Conservation (phyloP, 53 echinoderm and acorn worm species). For the Mesocentrotus franciscanus region DNA sequence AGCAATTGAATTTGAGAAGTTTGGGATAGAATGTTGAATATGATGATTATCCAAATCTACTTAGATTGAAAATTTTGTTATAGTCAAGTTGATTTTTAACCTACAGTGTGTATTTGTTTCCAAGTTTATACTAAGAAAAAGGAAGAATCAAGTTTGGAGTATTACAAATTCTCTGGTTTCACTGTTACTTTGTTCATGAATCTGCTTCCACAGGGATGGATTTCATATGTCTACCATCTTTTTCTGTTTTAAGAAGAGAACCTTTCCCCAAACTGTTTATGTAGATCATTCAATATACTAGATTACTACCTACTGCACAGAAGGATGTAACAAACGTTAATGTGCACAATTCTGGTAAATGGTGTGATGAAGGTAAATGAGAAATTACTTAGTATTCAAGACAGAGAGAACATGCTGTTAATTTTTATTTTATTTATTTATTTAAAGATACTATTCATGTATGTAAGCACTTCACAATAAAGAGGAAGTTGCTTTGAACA, state of each 20-base stretch:
- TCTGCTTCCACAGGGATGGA: background rate
- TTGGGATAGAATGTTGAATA: background rate
- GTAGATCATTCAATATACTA: too few species aligned
- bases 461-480: background rate
- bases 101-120: background rate
- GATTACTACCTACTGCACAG: too few species aligned
- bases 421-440: background rate
- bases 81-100: too few species aligned
- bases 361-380: background rate
- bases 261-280: too few species aligned
- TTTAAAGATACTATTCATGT: background rate
- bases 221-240: too few species aligned
- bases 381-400: too few species aligned
- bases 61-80: background rate
- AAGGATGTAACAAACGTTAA: background rate
- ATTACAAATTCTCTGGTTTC: background rate
- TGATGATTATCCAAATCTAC: background rate
- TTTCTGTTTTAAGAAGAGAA: too few species aligned
- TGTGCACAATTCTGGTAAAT: background rate
- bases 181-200: background rate
- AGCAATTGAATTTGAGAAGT: background rate
- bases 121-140: background rate
- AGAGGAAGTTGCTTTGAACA: too few species aligned
- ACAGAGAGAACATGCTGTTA: too few species aligned
- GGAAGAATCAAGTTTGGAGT: background rate